phyloP scores from a whole-genome alignment of 1,140 invertebrate genomes.

The Homalodisca vitripennis region DNA sequence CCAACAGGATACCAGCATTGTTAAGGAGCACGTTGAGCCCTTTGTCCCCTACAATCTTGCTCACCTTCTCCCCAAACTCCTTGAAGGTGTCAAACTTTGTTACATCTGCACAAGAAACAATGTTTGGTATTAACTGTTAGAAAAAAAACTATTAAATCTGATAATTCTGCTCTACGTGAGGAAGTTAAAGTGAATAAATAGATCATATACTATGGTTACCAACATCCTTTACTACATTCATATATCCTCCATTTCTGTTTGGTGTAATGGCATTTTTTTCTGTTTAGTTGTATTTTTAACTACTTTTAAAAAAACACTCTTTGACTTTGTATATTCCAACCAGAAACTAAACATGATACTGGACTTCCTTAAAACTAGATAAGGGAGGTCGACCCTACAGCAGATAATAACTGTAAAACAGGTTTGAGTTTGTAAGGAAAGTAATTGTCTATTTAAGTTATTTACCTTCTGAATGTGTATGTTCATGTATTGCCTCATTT shows the following conservation, averaged over 20 bases:
- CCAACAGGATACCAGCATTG: slow-evolving; percentile 70
- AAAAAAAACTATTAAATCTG: not conserved
- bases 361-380: too few relatives aligned
- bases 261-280: not conserved
- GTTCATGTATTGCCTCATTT: too few relatives aligned
- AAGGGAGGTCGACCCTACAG: too few relatives aligned
- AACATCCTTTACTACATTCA: not conserved
- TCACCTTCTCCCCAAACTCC: slow-evolving; percentile 57
- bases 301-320: too few relatives aligned
- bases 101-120: slow-evolving; percentile 59
- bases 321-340: too few relatives aligned
- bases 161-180: not conserved
- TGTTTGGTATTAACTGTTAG: not conserved
- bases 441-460: too few relatives aligned
- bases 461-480: too few relatives aligned
- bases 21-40: slow-evolving; percentile 84
- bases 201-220: not conserved
- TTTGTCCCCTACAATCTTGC: slow-evolving; percentile 57
- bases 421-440: too few relatives aligned
- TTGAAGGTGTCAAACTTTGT: slow-evolving; percentile 60
- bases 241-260: not conserved
- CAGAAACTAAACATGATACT: too few relatives aligned
- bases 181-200: not conserved
- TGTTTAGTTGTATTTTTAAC: slow-evolving; percentile 10
- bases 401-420: too few relatives aligned